Conservation (phyloP, 2,797 vertebrate genomes). For the Sarcophilus harrisii region DNA sequence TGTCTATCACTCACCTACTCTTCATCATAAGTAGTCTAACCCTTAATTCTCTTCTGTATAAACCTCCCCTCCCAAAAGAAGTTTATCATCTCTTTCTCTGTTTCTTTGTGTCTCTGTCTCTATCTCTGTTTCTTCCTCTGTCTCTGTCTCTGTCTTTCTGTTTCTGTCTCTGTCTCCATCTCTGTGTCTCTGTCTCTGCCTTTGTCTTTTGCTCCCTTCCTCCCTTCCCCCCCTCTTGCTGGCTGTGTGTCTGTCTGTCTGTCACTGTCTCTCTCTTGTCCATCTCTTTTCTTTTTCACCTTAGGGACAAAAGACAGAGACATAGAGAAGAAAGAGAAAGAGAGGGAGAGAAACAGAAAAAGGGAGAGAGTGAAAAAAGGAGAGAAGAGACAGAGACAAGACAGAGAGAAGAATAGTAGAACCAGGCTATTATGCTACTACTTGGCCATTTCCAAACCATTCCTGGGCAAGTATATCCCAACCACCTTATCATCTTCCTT, state of each 20-base stretch:
- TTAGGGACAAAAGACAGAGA: too few relatives aligned
- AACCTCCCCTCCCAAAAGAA: background rate
- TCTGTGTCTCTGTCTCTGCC: too few relatives aligned
- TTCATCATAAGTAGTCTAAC: background rate
- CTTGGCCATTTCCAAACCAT: background rate
- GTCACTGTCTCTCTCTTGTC: background rate
- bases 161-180: too few relatives aligned
- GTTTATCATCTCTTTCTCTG: background rate
- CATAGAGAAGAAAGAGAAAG: too few relatives aligned
- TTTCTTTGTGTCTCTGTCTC: too few relatives aligned
- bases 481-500: background rate
- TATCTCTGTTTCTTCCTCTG: too few relatives aligned
- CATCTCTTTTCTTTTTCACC: background rate
- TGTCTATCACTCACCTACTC: background rate
- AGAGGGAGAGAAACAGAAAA: background rate
- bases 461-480: background rate
- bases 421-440: background rate
- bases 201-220: too few relatives aligned
- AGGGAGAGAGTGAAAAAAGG: too few relatives aligned
- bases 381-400: background rate
- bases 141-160: too few relatives aligned
- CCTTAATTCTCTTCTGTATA: background rate
- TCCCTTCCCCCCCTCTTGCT: too few relatives aligned
- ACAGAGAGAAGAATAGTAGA: background rate
- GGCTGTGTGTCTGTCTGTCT: too few relatives aligned